phyloP scores from a whole-genome alignment of 2,113 vertebrate genomes.

The Pseudorasbora parva region DNA sequence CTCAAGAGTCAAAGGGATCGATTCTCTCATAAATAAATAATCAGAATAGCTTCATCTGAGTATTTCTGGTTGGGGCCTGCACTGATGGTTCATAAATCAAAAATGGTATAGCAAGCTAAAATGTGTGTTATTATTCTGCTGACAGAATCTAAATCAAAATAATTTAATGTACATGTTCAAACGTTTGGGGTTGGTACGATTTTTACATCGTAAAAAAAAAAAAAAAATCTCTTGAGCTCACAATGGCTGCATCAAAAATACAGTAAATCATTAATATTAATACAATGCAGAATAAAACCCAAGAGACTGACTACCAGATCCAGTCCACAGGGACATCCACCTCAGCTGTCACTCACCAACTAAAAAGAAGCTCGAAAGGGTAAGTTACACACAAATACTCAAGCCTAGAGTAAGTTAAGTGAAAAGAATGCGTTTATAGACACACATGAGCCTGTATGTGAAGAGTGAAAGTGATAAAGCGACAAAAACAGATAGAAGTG shows the following conservation, averaged over 20 bases:
- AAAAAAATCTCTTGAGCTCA: too few species aligned
- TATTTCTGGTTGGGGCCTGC: slow-evolving; percentile 5
- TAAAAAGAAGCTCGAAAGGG: slow-evolving; percentile 25
- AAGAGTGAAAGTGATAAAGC: background rate
- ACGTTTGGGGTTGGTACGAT: too few species aligned
- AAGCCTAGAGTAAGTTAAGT: background rate
- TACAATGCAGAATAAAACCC: background rate
- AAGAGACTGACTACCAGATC: slow-evolving; percentile 49
- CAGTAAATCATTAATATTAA: too few species aligned
- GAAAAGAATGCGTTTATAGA: slow-evolving; percentile 17
- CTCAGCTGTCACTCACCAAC: slow-evolving; percentile 16
- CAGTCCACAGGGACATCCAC: slow-evolving; percentile 30
- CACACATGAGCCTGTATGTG: background rate
- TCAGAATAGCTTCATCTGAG: background rate
- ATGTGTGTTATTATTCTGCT: background rate
- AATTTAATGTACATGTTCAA: too few species aligned
- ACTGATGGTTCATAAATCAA: background rate
- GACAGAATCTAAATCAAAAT: too few species aligned
- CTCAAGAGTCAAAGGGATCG: slow-evolving; percentile 28
- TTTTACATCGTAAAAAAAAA: too few species aligned
- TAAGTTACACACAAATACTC: slow-evolving; percentile 30
- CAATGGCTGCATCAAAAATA: too few species aligned
- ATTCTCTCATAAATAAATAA: slow-evolving; percentile 34
- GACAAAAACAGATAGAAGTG: slow-evolving; percentile 13
- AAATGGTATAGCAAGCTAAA: background rate